Evolutionary conservation across 2,113 vertebrate species (phyloP).

Genomic region (Saimiri boliviensis): DNA sequence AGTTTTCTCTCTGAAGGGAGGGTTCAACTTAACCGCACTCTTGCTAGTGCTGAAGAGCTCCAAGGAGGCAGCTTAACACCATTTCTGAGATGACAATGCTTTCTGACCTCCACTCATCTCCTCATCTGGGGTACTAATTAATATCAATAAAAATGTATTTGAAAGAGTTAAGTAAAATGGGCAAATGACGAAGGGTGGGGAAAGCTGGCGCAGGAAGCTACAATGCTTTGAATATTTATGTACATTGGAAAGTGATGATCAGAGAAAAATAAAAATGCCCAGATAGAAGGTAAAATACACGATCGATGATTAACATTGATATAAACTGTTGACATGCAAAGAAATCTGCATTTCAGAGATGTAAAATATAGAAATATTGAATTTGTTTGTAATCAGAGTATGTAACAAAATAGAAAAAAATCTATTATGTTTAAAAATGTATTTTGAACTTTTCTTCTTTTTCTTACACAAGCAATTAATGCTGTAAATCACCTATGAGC

Average conservation of each 20-base stretch:
- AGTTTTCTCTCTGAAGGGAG: neutral
- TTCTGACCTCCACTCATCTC: neutral
- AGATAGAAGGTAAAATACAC: neutral
- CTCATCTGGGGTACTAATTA: neutral
- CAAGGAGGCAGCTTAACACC: neutral
- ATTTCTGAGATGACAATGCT: neutral
- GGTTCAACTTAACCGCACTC: accelerated
- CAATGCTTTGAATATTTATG: neutral
- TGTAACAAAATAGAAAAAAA: neutral
- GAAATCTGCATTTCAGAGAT: neutral
- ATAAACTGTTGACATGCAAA: neutral
- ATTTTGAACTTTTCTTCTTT: neutral
- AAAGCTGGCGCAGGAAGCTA: neutral
- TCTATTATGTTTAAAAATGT: neutral
- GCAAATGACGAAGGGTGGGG: neutral
- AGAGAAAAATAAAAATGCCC: neutral
- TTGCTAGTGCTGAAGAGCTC: neutral
- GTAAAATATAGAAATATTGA: neutral
- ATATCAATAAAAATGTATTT: neutral
- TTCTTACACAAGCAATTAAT: neutral
- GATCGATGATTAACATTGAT: neutral
- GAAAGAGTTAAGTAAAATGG: neutral
- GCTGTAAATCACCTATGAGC: neutral
- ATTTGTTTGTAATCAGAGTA: neutral
- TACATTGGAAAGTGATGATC: neutral